phyloP scores from a whole-genome alignment of 2,113 vertebrate genomes.

The Nematolebias whitei region DNA sequence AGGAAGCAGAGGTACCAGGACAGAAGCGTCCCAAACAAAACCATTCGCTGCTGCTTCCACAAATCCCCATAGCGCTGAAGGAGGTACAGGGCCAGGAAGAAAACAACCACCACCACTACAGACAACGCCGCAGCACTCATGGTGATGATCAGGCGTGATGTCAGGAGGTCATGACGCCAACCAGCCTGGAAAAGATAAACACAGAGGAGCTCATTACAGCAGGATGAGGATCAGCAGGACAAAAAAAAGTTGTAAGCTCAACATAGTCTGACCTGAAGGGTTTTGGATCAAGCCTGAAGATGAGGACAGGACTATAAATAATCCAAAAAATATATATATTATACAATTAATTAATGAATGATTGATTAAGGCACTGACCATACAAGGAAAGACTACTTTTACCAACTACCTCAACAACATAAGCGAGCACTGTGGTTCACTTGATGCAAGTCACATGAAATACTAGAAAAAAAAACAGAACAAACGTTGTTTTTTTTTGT shows the following conservation, averaged over 20 bases:
- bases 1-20: conserved; percentile 98
- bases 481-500: too few species aligned
- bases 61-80: conserved; percentile 93
- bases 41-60: conserved; percentile 89
- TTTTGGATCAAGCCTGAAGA: neutral
- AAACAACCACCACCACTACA: conserved; percentile 89
- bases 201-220: conserved; percentile 1
- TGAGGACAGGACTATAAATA: too few species aligned
- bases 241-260: too few species aligned
- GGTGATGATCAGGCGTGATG: conserved; percentile 4
- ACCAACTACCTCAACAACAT: too few species aligned
- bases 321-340: too few species aligned
- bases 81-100: conserved; percentile 90
- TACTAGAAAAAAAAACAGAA: too few species aligned
- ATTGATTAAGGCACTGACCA: too few species aligned
- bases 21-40: conserved; percentile 89
- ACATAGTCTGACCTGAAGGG: too few species aligned
- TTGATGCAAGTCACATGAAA: too few species aligned
- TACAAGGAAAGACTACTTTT: too few species aligned
- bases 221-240: conserved; percentile 12
- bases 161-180: conserved; percentile 43
- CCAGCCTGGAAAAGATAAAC: conserved; percentile 5
- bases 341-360: too few species aligned
- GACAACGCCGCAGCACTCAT: conserved; percentile 89
- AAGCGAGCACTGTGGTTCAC: too few species aligned